Evolutionary conservation across 1,140 invertebrate genomes (phyloP), one percentile per base, ranked within the genome.

Genomic region (Ridgeia piscesae): DNA sequence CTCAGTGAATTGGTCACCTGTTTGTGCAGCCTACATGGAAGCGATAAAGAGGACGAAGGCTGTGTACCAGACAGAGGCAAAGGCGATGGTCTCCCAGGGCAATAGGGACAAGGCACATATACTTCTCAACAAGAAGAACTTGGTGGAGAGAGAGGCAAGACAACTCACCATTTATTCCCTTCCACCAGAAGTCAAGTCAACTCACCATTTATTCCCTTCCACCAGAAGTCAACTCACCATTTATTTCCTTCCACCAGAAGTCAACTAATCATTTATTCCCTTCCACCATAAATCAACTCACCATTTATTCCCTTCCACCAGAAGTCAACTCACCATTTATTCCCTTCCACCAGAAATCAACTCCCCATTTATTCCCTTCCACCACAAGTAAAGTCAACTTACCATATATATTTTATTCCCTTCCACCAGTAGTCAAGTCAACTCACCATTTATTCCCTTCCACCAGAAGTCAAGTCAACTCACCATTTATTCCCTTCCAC

Each of bases 81-180:
- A 93, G 92, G 92, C 94, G 91, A 92, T 94, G 35, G 94, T 94
- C 90, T 50, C 92, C 14, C 89, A 94, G 89, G 94, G 94, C 92
- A 94, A 95, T 34, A 94, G 93, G 50, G 94, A 95, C 88, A 95
- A 95, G 93, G 94, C 94, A 35, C 94, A 95, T 91, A 92, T 94
- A 33, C 91, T 94, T 50, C 92, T 95, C 35, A 95, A 92, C 17
- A 95, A 95, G 93, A 94, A 94, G 90, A 95, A 94, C 93, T 92
- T 94, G 91, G 94, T 94, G 17, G 94, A 95, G 88, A 95, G 95
- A 94, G 95, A 95, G 94, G 95, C 94, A 93, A 92, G 88, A 33
- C 95, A 93, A 92, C 77, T 50, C 58, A 77, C 2, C 27, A 21
- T 2, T 14, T 21, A 77, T 77, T 77, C 58, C 17, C n/a, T n/a